Evolutionary conservation across 1,140 invertebrate genomes (phyloP).

Genomic region (Hyles euphorbiae): DNA sequence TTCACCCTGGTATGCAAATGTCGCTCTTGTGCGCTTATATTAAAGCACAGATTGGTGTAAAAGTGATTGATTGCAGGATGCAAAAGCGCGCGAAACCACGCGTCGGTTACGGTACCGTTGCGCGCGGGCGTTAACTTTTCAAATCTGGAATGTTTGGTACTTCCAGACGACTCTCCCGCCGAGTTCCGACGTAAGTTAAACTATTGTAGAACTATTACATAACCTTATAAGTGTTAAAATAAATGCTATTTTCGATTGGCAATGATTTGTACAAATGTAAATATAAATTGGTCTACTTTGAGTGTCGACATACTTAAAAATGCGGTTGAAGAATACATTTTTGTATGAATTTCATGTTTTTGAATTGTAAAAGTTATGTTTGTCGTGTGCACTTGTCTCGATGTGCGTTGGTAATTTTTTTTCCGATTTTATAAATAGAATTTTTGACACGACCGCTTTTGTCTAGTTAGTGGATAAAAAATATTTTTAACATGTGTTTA

Average conservation of each 20-base stretch:
- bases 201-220: constrained; percentile 1
- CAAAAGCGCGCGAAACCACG: constrained; percentile 51
- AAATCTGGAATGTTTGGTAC: constrained; percentile 47
- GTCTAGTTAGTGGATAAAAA: constrained; percentile 1
- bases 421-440: constrained; percentile 1
- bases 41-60: constrained; percentile 20
- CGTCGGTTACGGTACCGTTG: constrained; percentile 54
- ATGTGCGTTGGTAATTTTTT: constrained; percentile 7
- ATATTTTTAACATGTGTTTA: background rate
- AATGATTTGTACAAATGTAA: background rate
- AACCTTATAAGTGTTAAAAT: background rate
- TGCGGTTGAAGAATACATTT: background rate
- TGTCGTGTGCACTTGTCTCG: constrained; percentile 10
- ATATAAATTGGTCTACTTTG: background rate
- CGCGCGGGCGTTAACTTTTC: constrained; percentile 25
- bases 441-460: background rate
- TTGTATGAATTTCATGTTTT: background rate
- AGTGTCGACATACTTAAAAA: background rate
- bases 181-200: constrained; percentile 12
- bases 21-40: background rate
- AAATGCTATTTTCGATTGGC: background rate
- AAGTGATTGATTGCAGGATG: constrained; percentile 7
- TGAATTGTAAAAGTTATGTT: background rate
- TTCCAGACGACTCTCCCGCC: constrained; percentile 26
- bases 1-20: too few species aligned